A percentile compares a stretch with the other conserved stretches of the same genome.
These are phyloP conservation scores for Acanthococcus lagerstroemiae DNA, from an alignment of 2,888 invertebrate species.

Conservation along the genomic window DNA sequence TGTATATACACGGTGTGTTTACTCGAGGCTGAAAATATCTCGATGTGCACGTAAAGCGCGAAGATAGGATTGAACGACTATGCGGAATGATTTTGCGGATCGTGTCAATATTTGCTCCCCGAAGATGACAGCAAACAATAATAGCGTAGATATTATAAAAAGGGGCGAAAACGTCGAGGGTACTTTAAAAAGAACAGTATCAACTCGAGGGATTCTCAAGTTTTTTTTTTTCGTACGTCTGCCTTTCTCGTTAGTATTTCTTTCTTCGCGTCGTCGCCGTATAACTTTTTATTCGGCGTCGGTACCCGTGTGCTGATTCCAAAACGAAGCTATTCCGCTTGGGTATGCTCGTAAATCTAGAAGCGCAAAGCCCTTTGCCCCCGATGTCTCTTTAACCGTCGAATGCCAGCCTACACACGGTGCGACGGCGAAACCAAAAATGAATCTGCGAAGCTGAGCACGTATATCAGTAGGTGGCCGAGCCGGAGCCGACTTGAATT, in stretches of 20 bases:
- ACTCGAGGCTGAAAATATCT: slow-evolving; percentile 13
- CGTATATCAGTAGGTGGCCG: too few species aligned
- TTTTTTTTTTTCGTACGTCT: not conserved
- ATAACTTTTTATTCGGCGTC: not conserved
- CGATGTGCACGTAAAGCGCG: slow-evolving; percentile 14
- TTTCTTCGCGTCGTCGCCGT: too few species aligned
- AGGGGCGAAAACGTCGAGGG: slow-evolving; percentile 17
- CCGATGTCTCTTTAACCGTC: too few species aligned
- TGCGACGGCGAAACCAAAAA: too few species aligned
- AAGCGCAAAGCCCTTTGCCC: too few species aligned
- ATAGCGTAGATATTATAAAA: slow-evolving; percentile 22
- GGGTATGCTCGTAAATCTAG: not conserved
- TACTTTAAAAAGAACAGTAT: slow-evolving; percentile 16
- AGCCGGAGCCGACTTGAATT: too few species aligned
- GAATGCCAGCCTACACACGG: too few species aligned
- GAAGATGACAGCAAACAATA: slow-evolving; percentile 26
- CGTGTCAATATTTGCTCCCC: slow-evolving; percentile 23
- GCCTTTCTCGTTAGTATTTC: not conserved
- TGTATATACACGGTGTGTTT: too few species aligned
- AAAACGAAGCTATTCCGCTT: not conserved
- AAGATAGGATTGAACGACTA: slow-evolving; percentile 19
- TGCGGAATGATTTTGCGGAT: slow-evolving; percentile 19
- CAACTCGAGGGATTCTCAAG: slow-evolving; percentile 23
- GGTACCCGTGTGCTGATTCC: not conserved
- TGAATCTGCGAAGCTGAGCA: too few species aligned